Conservation (phyloP, 30 jellyfish, hydroid and myxozoan species). For the Pelagia noctiluca region DNA sequence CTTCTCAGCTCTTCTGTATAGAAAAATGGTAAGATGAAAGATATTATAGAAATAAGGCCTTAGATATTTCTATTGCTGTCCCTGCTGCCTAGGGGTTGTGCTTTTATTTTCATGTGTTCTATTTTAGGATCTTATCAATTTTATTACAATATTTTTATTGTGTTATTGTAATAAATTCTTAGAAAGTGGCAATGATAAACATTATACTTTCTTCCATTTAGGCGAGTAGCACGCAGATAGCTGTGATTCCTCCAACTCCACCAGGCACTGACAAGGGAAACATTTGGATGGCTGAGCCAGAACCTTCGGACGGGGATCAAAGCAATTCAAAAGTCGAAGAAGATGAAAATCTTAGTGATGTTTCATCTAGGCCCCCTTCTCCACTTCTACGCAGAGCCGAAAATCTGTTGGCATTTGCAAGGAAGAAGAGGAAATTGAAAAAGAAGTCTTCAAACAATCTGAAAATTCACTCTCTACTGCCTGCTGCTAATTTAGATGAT, state of each 20-base stretch:
- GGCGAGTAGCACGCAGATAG: conserved; percentile 28
- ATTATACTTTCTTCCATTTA: too few species aligned
- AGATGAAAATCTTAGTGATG: conserved; percentile 39
- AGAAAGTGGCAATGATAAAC: too few species aligned
- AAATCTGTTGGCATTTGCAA: conserved; percentile 64
- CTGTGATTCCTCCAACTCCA: conserved; percentile 81
- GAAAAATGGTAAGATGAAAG: too few species aligned
- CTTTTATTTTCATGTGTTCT: too few species aligned
- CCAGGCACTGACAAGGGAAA: conserved; percentile 34
- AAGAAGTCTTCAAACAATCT: conserved; percentile 16
- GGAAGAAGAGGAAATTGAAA: conserved; percentile 50
- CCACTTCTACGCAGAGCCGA: conserved; percentile 77
- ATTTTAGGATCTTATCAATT: too few species aligned
- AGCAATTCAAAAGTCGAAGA: conserved; percentile 12
- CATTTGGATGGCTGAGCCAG: conserved; percentile 48
- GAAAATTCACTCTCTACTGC: conserved; percentile 42
- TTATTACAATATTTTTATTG: too few species aligned
- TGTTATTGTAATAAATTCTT: too few species aligned
- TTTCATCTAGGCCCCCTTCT: conserved; percentile 63
- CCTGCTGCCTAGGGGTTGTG: too few species aligned
- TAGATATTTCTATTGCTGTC: too few species aligned
- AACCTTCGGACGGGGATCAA: conserved; percentile 10
- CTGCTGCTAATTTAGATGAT: conserved; percentile 48
- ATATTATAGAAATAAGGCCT: too few species aligned
- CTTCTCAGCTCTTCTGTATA: too few species aligned